Conservation (phyloP, 2,797 vertebrate species). For the Parauchenoglanis ngamensis region DNA sequence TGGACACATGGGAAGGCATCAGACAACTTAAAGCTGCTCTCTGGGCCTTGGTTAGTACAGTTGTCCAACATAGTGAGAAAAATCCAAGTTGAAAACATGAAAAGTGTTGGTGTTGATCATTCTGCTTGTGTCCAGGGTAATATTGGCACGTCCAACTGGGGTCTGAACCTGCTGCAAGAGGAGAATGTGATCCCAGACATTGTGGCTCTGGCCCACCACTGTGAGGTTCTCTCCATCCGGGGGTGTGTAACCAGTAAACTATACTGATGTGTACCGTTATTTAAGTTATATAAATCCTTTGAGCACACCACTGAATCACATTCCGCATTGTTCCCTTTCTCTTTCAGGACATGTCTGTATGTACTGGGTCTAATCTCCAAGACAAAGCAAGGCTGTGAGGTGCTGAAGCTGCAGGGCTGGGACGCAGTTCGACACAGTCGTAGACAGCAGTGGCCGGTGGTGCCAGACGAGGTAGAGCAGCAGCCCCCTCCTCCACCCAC, state of each 20-base stretch:
- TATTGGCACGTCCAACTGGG: constrained; percentile 98
- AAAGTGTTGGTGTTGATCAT: not conserved
- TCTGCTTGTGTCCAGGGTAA: constrained; percentile 81
- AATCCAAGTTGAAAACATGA: not conserved
- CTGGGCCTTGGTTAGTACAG: constrained; percentile 90
- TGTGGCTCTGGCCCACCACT: constrained; percentile 88
- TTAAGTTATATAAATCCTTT: not conserved
- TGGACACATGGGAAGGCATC: constrained; percentile 99
- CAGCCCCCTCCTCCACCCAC: constrained; percentile 74
- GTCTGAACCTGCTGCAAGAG: constrained; percentile 95
- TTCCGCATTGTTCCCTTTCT: not conserved
- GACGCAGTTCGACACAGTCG: constrained; percentile 95
- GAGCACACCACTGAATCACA: not conserved
- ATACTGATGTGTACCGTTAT: not conserved
- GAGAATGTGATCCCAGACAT: constrained; percentile 98
- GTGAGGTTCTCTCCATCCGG: constrained; percentile 93
- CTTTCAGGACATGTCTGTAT: constrained; percentile 73
- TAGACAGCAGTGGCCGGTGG: constrained; percentile 92
- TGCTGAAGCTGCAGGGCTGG: constrained; percentile 93
- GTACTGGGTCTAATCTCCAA: constrained; percentile 92
- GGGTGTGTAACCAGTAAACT: constrained; percentile 77
- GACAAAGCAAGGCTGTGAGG: constrained; percentile 95
- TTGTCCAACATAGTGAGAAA: not conserved
- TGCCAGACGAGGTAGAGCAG: constrained; percentile 92
- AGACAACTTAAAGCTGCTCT: constrained; percentile 97